Base-by-base conservation (phyloP, 2,888 invertebrate genomes). In the Coelinius sp. region DNA sequence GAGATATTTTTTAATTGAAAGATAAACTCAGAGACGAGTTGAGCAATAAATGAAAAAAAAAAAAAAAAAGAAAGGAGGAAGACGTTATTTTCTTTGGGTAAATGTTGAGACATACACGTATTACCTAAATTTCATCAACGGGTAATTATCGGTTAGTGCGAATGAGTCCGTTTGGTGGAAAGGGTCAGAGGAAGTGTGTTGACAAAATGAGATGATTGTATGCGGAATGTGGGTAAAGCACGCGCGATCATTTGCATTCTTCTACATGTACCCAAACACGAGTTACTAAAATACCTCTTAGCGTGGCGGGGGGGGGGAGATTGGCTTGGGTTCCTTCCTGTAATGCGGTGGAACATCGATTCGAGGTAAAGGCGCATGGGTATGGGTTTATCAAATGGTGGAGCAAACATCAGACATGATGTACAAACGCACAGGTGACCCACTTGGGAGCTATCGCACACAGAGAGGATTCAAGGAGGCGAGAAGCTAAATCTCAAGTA, bases 371-470 rank as follows among this genome's bases (percentile, higher is more conserved):
- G 5, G 4, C 17, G 35, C 22, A 12, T 38, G 56, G 25, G 27
- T 27, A 24, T n/a, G 59, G 22, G 68, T 62, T 44, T 68, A 63
- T 41, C 63, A 67, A 38, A 53, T 35, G 53, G 8, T 31, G 38
- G 52, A 65, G 44, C 12, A 20, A 65, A 14, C 67, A 67, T 53
- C 24, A 31, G 20, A 38, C 8, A 6, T 20, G 31, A 66, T 59
- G 38, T 41, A 63, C 52, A 53, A 68, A 68, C 68, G 44, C 49
- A 68, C 59, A 71, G 27, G 64, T 72, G 72, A 68, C 72, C 72
- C 63, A 72, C 71, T 72, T 72, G 63, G 27, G 63, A 64, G 63
- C 52, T n/a, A 67, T 31, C 31, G 59, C 35, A 59, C 56, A 56
- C 59, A 59, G 17, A 14, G 14, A 35, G 59, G n/a, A 49, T 49